A percentile compares a stretch with the other conserved stretches of the same genome.
These are phyloP conservation scores for Liodrosophila aerea DNA, from an alignment of 2,888 invertebrate genomes.

Conservation along the genomic window DNA sequence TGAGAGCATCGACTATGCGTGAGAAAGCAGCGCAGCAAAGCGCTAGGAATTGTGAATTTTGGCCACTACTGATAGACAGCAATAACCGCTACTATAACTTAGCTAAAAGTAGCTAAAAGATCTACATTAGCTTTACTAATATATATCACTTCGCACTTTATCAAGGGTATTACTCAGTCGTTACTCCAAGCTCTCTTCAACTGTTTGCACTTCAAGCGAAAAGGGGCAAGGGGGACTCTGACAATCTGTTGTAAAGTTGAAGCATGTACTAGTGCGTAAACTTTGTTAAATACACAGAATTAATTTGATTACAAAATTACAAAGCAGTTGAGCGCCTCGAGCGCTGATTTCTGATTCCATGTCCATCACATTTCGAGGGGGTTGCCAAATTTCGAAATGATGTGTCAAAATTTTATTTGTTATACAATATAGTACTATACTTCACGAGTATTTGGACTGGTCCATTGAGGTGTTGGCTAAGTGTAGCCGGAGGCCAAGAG, in stretches of 20 bases:
- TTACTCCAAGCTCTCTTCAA: no score
- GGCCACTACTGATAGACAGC: no score
- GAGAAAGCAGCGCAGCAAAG: no score
- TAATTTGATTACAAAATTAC: constrained; percentile 68
- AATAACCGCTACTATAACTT: no score
- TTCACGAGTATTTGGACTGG: constrained; percentile 40
- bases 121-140: no score
- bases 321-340: constrained; percentile 40
- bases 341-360: constrained; percentile 25
- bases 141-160: no score
- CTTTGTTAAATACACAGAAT: constrained; percentile 66
- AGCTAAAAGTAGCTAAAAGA: no score
- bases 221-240: constrained; percentile 3
- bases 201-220: no score
- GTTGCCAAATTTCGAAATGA: constrained; percentile 3
- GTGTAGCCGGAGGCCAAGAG: constrained; percentile 51
- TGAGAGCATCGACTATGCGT: no score
- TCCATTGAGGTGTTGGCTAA: constrained; percentile 55
- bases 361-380: constrained; percentile 5
- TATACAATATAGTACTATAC: no score
- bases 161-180: no score
- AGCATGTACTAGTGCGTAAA: constrained; percentile 29
- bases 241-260: constrained; percentile 27
- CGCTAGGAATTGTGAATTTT: no score
- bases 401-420: constrained; percentile 52